Evolutionary conservation across 2,797 vertebrate species (phyloP).

Genomic region (Poecilia wingei): DNA sequence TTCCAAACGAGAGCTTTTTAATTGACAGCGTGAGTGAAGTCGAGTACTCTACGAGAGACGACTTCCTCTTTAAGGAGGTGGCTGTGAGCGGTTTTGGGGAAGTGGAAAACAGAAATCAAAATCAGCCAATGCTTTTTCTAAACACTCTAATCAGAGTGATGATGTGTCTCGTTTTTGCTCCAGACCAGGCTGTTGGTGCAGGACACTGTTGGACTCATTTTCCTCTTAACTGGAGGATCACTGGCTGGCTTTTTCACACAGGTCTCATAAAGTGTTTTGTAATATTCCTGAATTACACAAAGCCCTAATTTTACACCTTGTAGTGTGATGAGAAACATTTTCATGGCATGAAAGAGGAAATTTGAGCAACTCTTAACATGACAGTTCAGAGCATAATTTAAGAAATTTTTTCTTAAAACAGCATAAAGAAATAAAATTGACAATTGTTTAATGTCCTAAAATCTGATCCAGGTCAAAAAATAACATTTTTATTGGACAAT

Average conservation of each 20-base stretch:
- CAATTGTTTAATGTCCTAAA: background rate
- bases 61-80: background rate
- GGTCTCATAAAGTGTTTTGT: background rate
- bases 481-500: background rate
- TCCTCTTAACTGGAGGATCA: background rate
- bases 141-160: background rate
- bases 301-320: background rate
- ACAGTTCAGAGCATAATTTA: background rate
- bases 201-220: background rate
- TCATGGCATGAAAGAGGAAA: background rate
- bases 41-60: background rate
- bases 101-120: background rate
- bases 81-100: background rate
- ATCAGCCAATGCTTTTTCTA: background rate
- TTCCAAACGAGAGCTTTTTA: conserved; percentile 5
- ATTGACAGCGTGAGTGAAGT: background rate
- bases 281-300: background rate
- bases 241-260: background rate
- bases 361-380: background rate
- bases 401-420: background rate
- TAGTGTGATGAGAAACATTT: background rate
- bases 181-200: background rate
- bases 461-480: background rate
- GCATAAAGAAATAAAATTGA: background rate
- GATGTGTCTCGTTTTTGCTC: background rate